Evolutionary conservation across 2,113 vertebrate species (phyloP), one percentile per base, ranked within the genome.

Genomic region (Murina feae): DNA sequence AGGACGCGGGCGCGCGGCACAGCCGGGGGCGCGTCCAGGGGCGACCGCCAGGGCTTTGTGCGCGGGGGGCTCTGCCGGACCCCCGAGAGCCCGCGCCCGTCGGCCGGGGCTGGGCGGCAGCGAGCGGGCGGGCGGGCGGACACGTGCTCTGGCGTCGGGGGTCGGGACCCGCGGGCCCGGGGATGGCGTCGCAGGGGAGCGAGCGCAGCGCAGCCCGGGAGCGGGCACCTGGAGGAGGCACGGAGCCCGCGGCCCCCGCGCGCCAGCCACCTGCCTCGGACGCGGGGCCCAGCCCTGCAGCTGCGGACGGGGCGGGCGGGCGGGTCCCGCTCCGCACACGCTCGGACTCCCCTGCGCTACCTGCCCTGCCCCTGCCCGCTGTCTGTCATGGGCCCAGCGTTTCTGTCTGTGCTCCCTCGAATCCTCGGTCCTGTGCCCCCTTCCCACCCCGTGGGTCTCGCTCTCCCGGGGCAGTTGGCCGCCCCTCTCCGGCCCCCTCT

Each of bases 241-340:
- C 47, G 4, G 71, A 58, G n/a, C 63, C 2, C 4, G 23, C 42
- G 1, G 74, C 4, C 69, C 75, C 49, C 4, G 25, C 75, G 21
- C 25, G 23, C 1, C 39, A 76, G 89, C 91, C 96, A 97, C 94
- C 96, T 97, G 96, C 86, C 87, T 55, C 8, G 18, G 44, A 4
- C 23, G 55, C 81, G 0, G 66, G 16, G 71, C 81, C 21, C 4
- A 5, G 71, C 44, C 44, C 7, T 0, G n/a, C 3, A 0, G 42
- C 14, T 21, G 44, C 35, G 11, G 21, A 21, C 9, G 9, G 72
- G 2, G 82, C 78, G 35, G 0, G 55, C 17, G 32, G 66, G 30
- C 3, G 0, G 63, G 12, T 42, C 72, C 69, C 1, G 8, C 44
- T n/a, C 1, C 11, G 28, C 68, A 9, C 74, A 23, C 0, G 49